A percentile compares a stretch with the other conserved stretches of the same genome.
Evolutionary conservation across 2,797 vertebrate species (phyloP).

Genomic region (Clarias fuscus): DNA sequence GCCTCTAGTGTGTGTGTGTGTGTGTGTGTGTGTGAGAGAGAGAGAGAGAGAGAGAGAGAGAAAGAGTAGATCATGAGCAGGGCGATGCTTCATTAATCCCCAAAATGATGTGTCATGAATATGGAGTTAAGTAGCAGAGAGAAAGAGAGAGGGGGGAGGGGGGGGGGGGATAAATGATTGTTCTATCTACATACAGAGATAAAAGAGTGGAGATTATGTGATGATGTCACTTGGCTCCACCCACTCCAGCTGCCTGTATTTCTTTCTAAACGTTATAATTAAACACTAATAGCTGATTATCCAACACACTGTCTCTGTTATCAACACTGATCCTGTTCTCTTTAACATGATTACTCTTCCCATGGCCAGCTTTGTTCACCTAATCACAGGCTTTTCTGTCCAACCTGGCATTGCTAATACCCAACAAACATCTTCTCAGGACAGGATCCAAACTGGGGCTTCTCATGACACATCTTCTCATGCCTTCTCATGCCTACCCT

Average conservation of each 20-base stretch:
- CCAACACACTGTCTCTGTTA: neutral
- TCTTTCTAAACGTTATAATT: neutral
- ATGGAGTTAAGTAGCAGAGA: conserved; percentile 77
- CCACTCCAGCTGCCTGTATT: neutral
- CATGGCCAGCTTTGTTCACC: neutral
- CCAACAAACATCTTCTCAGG: too few relatives aligned
- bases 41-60: neutral
- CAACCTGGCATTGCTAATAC: neutral
- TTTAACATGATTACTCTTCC: neutral
- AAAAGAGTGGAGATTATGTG: neutral
- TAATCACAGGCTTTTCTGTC: neutral
- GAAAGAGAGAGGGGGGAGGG: neutral
- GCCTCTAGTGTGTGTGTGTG: neutral
- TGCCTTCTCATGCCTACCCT: neutral
- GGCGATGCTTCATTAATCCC: conserved; percentile 79
- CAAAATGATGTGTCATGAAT: conserved; percentile 85
- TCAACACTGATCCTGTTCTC: neutral
- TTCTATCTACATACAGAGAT: neutral
- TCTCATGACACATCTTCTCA: neutral
- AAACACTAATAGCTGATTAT: neutral
- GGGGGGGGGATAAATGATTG: neutral
- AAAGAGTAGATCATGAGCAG: conserved; percentile 51
- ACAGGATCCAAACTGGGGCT: neutral
- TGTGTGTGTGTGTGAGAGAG: neutral
- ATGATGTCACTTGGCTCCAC: conserved; percentile 1